Base-by-base conservation (phyloP, 2,797 vertebrate genomes). In the Vireo griseus region DNA sequence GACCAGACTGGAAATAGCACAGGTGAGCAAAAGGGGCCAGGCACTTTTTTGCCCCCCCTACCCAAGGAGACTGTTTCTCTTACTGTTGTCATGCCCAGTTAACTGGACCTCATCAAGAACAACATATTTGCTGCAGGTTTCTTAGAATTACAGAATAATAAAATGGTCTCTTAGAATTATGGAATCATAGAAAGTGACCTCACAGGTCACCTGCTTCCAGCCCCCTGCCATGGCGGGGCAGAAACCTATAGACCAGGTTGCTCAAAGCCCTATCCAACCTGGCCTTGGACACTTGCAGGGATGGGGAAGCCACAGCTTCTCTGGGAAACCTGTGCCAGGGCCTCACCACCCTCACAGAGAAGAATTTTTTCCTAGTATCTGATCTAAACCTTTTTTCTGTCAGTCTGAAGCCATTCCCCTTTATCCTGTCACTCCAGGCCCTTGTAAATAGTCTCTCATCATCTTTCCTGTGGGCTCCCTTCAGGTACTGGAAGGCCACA, bases 291-390 rank as follows among this genome's bases (percentile, higher is more conserved):
- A 37, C 5, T 72, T 13, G 5, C 29, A 40, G 12, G 19, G 11
- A 6, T 26, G 11, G 2, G 1, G 4, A 2, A 8, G 16, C 8
- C 39, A 9, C 62, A 37, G 3, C 7, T 44, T 25, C 24, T 33
- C 2, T 51, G 33, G 7, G 0, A 0, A 65, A 24, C 4, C 8
- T 35, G 1, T 52, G 1, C 16, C n/a, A 54, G 33, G 0, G 14
- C 11, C 29, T 57, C 29, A 17, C 7, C 11, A 48, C 2, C 9
- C 18, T 67, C 18, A 10, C 16, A 33, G 16, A 1, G 1, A 33
- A 8, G 19, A 48, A 40, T 18, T 58, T 68, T 4, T 9, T 16
- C 5, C 7, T 50, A 29, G 8, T 24, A 29, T 29, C 54, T 29
- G 1, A 42, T 42, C 6, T 24, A 50, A 42, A 33, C 13, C 10